phyloP scores from a whole-genome alignment of 2,888 invertebrate species.

The Capitulum mitella region DNA sequence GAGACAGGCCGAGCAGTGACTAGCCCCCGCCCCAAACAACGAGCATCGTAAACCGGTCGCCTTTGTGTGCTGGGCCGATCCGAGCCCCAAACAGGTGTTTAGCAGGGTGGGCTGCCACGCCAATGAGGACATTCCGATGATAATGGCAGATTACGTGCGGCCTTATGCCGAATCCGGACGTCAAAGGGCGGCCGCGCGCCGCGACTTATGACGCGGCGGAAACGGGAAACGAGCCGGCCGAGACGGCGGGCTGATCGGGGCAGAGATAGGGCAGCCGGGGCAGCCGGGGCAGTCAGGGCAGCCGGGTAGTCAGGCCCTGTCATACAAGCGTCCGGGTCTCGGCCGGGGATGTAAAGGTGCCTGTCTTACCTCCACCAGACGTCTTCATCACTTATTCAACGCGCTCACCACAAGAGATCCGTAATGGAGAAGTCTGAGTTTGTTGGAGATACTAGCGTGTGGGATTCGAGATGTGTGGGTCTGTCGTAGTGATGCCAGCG shows the following conservation, averaged over 20 bases:
- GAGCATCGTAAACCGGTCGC: background rate
- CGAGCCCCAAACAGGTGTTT: slow-evolving; percentile 15
- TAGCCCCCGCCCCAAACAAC: background rate
- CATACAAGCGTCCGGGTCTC: too few species aligned
- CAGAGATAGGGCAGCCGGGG: too few species aligned
- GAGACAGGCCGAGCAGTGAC: background rate
- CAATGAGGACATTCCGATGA: slow-evolving; percentile 19
- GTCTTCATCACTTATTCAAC: too few species aligned
- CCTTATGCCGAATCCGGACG: background rate
- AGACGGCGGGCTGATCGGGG: background rate
- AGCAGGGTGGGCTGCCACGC: background rate
- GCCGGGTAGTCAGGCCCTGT: too few species aligned
- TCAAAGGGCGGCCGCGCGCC: background rate
- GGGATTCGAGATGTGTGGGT: too few species aligned
- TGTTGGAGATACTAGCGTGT: too few species aligned
- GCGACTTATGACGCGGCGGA: background rate
- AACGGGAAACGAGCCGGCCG: background rate
- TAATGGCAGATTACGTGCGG: slow-evolving; percentile 11
- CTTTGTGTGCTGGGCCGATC: background rate
- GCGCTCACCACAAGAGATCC: too few species aligned
- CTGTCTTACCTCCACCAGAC: too few species aligned
- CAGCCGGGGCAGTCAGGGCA: too few species aligned
- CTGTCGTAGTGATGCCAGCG: too few species aligned
- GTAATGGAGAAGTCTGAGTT: too few species aligned
- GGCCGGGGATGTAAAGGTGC: too few species aligned